Base-by-base conservation (phyloP, 2,797 vertebrate species). In the Neomorphus geoffroyi region DNA sequence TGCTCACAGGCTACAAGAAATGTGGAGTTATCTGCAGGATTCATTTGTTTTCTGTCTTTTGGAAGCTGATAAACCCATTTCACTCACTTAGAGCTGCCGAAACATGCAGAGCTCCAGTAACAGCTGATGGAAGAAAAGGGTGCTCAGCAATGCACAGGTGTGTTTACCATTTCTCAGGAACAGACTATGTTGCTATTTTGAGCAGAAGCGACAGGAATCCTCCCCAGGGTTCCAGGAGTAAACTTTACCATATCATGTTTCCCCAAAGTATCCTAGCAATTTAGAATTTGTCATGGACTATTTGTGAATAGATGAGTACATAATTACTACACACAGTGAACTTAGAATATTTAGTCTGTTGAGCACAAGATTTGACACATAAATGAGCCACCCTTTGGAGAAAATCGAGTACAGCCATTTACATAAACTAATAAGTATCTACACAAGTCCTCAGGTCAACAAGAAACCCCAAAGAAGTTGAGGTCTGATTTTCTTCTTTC, bases 141-240 rank as follows among this genome's bases (percentile, higher is more conserved):
- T 93, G 62, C 10, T 82, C 32, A 91, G 65, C 51, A 90, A 57
- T 17, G 57, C 26, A 77, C 41, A 39, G 6, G 17, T 2, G 2
- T 28, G 17, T 56, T 83, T 73, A 56, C 28, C 43, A 48, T 45
- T 79, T 75, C 50, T 75, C 80, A 54, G 75, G 43, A 88, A 43
- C 45, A 66, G 14, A 32, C 9, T 1, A 0, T 22, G 54, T 30
- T 65, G 11, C 37, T 85, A 11, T 87, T 91, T 89, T 0, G 0
- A 69, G 53, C 13, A 53, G 60, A 69, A 75, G 45, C 62, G 17
- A n/a, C 9, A 56, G 30, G 87, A 91, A 82, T 43, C 8, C 33
- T 73, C 37, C 50, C 33, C 32, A 37, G 60, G 37, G 27, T 48
- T 91, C 41, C 53, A 74, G 57, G 54, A 89, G 13, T 18, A 87